Evolutionary conservation across 2,888 invertebrate species (phyloP).

Genomic region (Agonopterix subpropinquella): DNA sequence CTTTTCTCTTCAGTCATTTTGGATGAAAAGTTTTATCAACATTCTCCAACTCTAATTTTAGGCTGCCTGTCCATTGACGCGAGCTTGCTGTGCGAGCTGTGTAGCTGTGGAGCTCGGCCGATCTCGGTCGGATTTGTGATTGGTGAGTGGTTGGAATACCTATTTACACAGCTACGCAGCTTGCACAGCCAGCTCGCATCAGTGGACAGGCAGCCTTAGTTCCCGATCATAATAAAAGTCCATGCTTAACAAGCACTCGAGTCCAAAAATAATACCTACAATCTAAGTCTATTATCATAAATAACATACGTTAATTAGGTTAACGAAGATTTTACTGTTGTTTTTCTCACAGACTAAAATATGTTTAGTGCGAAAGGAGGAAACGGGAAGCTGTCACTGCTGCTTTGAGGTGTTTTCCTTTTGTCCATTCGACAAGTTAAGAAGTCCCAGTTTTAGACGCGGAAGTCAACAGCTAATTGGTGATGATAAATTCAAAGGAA

Average conservation of each 20-base stretch:
- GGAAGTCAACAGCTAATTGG: constrained; percentile 56
- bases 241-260: no score
- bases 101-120: no score
- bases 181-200: no score
- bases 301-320: neutral
- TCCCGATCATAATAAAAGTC: no score
- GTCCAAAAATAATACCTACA: no score
- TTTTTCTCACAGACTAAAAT: neutral
- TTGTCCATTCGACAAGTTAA: constrained; percentile 35
- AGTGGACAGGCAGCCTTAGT: no score
- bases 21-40: neutral
- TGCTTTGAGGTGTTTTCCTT: constrained; percentile 28
- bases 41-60: neutral
- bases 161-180: no score
- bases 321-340: neutral
- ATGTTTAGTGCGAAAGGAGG: constrained; percentile 5
- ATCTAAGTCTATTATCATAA: neutral
- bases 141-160: no score
- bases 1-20: no score
- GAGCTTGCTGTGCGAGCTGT: no score
- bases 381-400: constrained; percentile 22
- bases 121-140: no score
- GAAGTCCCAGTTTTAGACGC: constrained; percentile 36
- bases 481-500: constrained; percentile 47
- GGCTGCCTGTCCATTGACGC: no score